Base-by-base conservation (phyloP, 1,140 invertebrate species). In the Drosophila virilis region DNA sequence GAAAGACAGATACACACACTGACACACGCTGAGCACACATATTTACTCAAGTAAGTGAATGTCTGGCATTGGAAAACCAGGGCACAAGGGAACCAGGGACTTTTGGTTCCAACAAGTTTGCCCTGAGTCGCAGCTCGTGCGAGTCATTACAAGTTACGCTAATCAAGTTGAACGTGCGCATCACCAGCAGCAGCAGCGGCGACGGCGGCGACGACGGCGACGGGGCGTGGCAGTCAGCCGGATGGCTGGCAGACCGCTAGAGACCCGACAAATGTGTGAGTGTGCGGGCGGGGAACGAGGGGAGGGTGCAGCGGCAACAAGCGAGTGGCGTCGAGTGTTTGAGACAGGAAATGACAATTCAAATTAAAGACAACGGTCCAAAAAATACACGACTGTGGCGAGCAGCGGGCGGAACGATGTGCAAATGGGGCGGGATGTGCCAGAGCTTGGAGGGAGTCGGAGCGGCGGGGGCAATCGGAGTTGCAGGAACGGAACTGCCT, bases 321-420 rank as follows among this genome's bases (percentile, higher is more conserved):
- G 35, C 8, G 58, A 10, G 33, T 28, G n/a, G 48, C 57, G 46
- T 52, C 32, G 74, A 83, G 80, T 79, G 77, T 76, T 69, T 55
- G 68, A 78, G 83, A 89, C 86, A 89, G 84, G 83, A 88, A 89
- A 88, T 88, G 83, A 88, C 83, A 88, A 88, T 88, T 88, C 83
- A 88, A 88, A 89, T 90, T 89, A 86, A 88, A 86, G 83, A 77
- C 76, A 88, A 81, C 59, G 43, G 22, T 38, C 62, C 62, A 77
- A 66, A 70, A 66, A 54, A 67, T 32, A 35, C 33, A 50, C 22
- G 33, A 51, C 65, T 33, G 46, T 42, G 51, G 51, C 32, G 32
- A n/a, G 22, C 38, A 37, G 8, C 7, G 9, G 28, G 48, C 42
- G 17, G 40, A 69, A 59, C 50, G 71, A 61, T 57, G 60, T 45